Evolutionary conservation across 1,140 invertebrate species (phyloP), one percentile per base, ranked within the genome.

Genomic region (Calycopis cecrops): DNA sequence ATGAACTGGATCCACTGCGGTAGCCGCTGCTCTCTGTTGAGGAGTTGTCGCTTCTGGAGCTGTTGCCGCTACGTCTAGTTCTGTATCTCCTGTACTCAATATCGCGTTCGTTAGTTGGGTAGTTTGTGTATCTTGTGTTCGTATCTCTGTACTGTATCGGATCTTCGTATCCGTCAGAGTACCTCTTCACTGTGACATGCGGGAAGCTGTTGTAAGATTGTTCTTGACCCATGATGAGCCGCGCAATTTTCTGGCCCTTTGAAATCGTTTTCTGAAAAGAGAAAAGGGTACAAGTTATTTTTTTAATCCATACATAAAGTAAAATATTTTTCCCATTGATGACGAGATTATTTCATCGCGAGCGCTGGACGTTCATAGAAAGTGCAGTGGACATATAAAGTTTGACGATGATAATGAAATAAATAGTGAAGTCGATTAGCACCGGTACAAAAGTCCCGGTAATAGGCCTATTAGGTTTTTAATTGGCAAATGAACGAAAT

Each of bases 11-110:
- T 1, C 82, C 76, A 60, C 84, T 87, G 55, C 82, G 60, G 60
- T 87, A 87, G 2, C 84, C 84, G 56, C 82, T 85, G 65, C 84
- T 87, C 52, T 84, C 78, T 6, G 75, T 83, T 2, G 79, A 81
- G 9, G 76, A 85, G 57, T 79, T 74, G 59, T 85, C 78, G 52
- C 82, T 87, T 62, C 78, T 85, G 62, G 74, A 81, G 63, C 80
- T 87, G 28, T 85, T 80, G 3, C 73, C 73, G 64, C 79, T 82
- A 56, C 79, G 55, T 62, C 79, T 62, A 8, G 60, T 63, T 59
- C 77, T 82, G 58, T 79, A 69, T 48, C 79, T 69, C 55, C 71
- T 81, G 60, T 81, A 84, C 47, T 84, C 71, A 37, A 71, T 75
- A 12, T 76, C 73, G 73, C 71, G 67, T 48, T 78, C 76, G 60